Evolutionary conservation across 1,140 invertebrate species (phyloP).

Genomic region (Oppia nitens): DNA sequence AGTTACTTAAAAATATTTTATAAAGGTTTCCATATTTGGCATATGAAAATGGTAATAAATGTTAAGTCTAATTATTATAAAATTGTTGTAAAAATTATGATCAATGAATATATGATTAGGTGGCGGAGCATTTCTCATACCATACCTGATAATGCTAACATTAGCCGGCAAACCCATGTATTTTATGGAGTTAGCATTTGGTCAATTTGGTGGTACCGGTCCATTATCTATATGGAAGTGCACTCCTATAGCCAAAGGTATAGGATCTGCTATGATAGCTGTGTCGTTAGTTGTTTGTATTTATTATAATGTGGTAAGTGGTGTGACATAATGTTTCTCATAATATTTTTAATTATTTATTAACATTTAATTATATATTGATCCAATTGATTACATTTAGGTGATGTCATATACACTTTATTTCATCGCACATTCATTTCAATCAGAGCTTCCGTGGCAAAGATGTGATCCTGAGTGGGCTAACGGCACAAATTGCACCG

Average conservation of each 20-base stretch:
- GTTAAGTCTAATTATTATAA: neutral
- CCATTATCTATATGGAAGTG: slow-evolving; percentile 57
- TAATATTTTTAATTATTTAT: too few species aligned
- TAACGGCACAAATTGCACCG: slow-evolving; percentile 28
- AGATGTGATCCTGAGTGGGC: slow-evolving; percentile 42
- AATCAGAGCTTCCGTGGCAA: slow-evolving; percentile 23
- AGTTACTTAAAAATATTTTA: neutral
- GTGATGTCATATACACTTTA: slow-evolving; percentile 57
- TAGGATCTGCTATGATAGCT: slow-evolving; percentile 25
- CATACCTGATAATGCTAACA: slow-evolving; percentile 41
- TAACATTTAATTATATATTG: too few species aligned
- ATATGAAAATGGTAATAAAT: slow-evolving; percentile 44
- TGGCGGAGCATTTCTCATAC: slow-evolving; percentile 52
- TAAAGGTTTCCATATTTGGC: slow-evolving; percentile 46
- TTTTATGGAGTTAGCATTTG: slow-evolving; percentile 53
- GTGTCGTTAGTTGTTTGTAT: slow-evolving; percentile 39
- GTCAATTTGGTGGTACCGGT: slow-evolving; percentile 55
- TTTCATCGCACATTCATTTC: slow-evolving; percentile 45
- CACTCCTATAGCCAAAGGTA: slow-evolving; percentile 55
- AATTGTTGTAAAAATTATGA: too few species aligned
- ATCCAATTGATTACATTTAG: too few species aligned
- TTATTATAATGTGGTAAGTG: slow-evolving; percentile 35
- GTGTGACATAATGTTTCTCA: neutral
- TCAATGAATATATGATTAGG: too few species aligned
- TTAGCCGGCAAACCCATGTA: slow-evolving; percentile 50